These are phyloP conservation scores for Drepana falcataria DNA, from an alignment of 2,888 invertebrate genomes.

Conservation along the genomic window DNA sequence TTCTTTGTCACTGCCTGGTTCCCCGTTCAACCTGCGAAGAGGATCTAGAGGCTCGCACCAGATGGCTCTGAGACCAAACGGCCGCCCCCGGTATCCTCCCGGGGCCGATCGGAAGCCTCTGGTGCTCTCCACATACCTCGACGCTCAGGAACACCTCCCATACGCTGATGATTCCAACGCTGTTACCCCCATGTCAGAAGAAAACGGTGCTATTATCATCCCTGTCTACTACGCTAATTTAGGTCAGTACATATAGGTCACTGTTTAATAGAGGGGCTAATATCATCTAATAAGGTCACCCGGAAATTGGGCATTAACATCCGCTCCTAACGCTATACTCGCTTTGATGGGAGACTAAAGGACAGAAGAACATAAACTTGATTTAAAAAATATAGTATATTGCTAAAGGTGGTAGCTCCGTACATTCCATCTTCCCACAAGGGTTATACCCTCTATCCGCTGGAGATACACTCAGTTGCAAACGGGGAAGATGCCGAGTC, in stretches of 20 bases:
- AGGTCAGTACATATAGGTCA: constrained; percentile 67
- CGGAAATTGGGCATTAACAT: background rate
- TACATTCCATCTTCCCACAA: too few species aligned
- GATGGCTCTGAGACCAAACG: constrained; percentile 90
- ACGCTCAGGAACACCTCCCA: constrained; percentile 95
- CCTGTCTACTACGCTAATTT: constrained; percentile 93
- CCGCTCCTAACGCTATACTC: background rate
- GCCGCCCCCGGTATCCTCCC: constrained; percentile 87
- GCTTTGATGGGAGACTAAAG: too few species aligned
- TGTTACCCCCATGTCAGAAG: constrained; percentile 98
- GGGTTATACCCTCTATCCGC: too few species aligned
- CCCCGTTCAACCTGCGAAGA: constrained; percentile 95
- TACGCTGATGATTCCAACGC: constrained; percentile 98
- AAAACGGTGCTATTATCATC: constrained; percentile 96
- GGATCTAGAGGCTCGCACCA: constrained; percentile 95
- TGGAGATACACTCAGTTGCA: too few species aligned
- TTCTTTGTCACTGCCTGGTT: constrained; percentile 97
- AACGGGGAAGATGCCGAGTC: too few species aligned
- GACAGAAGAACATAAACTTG: too few species aligned
- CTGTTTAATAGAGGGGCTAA: background rate
- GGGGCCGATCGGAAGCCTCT: constrained; percentile 95
- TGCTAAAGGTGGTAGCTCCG: too few species aligned
- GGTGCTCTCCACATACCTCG: constrained; percentile 95
- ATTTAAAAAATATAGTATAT: too few species aligned
- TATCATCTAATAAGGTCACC: constrained; percentile 1